Conservation (phyloP, 1,140 invertebrate species). For the Conus ventricosus region DNA sequence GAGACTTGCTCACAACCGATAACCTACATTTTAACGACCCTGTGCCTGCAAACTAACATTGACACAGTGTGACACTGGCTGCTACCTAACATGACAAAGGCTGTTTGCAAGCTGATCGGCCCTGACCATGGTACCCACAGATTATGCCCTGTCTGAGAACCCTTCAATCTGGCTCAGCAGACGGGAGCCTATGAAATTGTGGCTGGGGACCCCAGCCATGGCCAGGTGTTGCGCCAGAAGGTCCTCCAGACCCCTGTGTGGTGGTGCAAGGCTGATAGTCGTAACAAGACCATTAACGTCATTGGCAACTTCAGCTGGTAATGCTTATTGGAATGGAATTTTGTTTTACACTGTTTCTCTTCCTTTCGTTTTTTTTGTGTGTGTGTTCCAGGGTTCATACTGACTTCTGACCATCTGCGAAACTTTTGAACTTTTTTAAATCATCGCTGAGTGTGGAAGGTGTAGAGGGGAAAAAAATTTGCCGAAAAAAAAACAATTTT, state of each 20-base stretch:
- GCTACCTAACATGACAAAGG: too few relatives aligned
- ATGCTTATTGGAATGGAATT: constrained; percentile 14
- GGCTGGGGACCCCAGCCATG: constrained; percentile 44
- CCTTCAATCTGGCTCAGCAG: constrained; percentile 70
- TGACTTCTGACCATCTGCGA: neutral
- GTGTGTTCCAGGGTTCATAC: neutral
- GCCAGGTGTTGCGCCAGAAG: constrained; percentile 65
- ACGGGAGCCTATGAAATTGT: constrained; percentile 68
- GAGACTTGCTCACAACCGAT: too few relatives aligned
- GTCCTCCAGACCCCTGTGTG: constrained; percentile 56
- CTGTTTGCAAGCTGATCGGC: too few relatives aligned
- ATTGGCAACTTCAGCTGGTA: constrained; percentile 59
- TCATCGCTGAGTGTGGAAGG: neutral
- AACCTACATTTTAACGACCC: too few relatives aligned
- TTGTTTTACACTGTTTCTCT: too few relatives aligned
- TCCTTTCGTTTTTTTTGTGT: neutral
- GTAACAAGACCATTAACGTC: constrained; percentile 47
- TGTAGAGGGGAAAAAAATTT: too few relatives aligned
- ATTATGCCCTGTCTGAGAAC: constrained; percentile 61
- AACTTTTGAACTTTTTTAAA: neutral
- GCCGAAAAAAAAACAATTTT: too few relatives aligned
- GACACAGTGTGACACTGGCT: too few relatives aligned
- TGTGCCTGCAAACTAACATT: too few relatives aligned
- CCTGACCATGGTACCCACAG: constrained; percentile 39
- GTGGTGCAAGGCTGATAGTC: constrained; percentile 60